These are phyloP conservation scores for Thalassophryne amazonica DNA, from an alignment of 2,797 vertebrate species.

Conservation along the genomic window DNA sequence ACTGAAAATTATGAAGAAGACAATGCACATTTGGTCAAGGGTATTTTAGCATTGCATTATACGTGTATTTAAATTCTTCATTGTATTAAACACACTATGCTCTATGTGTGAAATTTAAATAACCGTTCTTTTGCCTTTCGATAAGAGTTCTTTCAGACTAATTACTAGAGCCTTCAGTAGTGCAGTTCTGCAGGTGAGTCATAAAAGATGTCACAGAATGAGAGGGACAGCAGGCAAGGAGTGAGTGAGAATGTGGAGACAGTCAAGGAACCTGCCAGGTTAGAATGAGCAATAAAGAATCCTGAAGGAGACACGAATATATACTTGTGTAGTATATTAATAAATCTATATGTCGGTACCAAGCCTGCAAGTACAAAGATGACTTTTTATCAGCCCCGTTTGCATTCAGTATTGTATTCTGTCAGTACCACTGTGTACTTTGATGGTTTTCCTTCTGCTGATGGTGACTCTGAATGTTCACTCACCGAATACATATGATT, in stretches of 20 bases:
- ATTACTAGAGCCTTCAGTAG: slow-evolving; percentile 36
- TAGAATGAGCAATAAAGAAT: slow-evolving; percentile 13
- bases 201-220: slow-evolving; percentile 33
- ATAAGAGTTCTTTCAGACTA: slow-evolving; percentile 35
- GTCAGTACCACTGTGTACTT: slow-evolving; percentile 7
- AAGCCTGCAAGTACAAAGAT: slow-evolving; percentile 8
- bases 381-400: background rate
- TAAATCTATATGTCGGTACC: slow-evolving; percentile 2
- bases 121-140: slow-evolving; percentile 22
- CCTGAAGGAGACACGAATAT: slow-evolving; percentile 1
- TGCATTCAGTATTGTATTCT: slow-evolving; percentile 11
- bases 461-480: background rate
- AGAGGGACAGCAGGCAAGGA: slow-evolving; percentile 5
- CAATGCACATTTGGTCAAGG: no score
- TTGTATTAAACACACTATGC: background rate
- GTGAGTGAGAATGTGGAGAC: slow-evolving; percentile 2
- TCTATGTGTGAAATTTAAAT: slow-evolving; percentile 45
- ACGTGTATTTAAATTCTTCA: slow-evolving; percentile 2
- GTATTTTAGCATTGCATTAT: no score
- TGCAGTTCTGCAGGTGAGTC: slow-evolving; percentile 42
- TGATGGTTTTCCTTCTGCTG: background rate
- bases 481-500: background rate
- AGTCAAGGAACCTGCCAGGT: slow-evolving; percentile 4
- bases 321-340: slow-evolving; percentile 9
- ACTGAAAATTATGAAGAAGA: no score